Evolutionary conservation across 2,797 vertebrate genomes (phyloP).

Genomic region (Onychomys arenicola): DNA sequence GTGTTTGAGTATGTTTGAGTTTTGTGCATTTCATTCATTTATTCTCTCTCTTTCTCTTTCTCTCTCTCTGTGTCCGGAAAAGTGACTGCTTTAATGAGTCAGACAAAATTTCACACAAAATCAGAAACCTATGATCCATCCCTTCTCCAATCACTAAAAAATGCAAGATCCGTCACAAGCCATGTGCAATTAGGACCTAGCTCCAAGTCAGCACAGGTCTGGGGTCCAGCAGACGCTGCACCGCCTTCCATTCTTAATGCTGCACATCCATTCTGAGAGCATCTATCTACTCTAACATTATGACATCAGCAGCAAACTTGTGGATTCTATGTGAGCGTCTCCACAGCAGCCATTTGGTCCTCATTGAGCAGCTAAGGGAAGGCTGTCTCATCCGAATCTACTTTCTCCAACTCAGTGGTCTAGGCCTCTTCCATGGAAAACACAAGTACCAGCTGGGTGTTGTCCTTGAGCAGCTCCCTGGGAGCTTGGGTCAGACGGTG

Average conservation of each 20-base stretch:
- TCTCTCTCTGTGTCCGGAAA: neutral
- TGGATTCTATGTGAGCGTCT: constrained; percentile 98
- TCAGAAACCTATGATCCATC: neutral
- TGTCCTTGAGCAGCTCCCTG: constrained; percentile 94
- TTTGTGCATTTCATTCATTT: neutral
- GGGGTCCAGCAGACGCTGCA: rapidly evolving
- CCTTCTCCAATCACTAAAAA: neutral
- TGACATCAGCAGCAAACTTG: constrained; percentile 94
- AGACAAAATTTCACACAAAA: constrained; percentile 53
- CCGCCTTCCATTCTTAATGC: constrained; percentile 91
- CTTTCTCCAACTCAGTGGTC: constrained; percentile 91
- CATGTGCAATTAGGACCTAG: rapidly evolving
- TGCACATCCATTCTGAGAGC: constrained; percentile 93
- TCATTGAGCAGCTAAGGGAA: constrained; percentile 98
- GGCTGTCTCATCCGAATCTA: constrained; percentile 93
- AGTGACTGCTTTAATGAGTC: constrained; percentile 55
- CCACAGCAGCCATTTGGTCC: constrained; percentile 96
- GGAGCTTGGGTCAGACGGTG: constrained; percentile 95
- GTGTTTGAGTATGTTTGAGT: neutral
- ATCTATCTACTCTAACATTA: constrained; percentile 94
- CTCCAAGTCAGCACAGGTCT: rapidly evolving
- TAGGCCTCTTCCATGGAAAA: constrained; percentile 93
- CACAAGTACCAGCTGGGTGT: constrained; percentile 83
- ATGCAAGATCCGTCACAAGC: neutral
- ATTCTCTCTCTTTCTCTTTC: no score